phyloP scores from a whole-genome alignment of 2,888 invertebrate genomes.

The Luperina testacea region DNA sequence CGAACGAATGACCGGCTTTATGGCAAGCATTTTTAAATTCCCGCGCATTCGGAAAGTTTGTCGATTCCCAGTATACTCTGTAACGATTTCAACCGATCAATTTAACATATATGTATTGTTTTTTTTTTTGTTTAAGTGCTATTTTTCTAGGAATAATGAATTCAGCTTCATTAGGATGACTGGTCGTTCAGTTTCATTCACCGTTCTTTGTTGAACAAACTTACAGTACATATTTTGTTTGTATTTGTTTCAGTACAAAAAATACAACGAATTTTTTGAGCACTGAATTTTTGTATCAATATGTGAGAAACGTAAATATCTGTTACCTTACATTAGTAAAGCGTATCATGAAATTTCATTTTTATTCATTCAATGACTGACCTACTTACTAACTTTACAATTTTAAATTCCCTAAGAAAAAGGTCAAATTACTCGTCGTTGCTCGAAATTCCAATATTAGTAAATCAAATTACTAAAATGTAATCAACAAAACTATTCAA shows the following conservation, averaged over 20 bases:
- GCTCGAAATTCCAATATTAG: not conserved
- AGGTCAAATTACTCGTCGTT: not conserved
- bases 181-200: not conserved
- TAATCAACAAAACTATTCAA: constrained; percentile 18
- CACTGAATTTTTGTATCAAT: constrained; percentile 7
- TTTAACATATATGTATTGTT: constrained; percentile 45
- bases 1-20: constrained; percentile 70
- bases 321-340: not conserved
- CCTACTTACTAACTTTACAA: not conserved
- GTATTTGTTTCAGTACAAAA: not conserved
- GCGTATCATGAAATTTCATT: not conserved
- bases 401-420: not conserved
- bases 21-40: constrained; percentile 70
- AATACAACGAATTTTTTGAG: too few relatives aligned
- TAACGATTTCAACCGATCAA: constrained; percentile 45
- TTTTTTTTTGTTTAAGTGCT: constrained; percentile 12
- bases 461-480: constrained; percentile 19
- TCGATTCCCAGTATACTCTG: constrained; percentile 36
- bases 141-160: constrained; percentile 10
- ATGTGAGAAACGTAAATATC: not conserved
- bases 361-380: not conserved
- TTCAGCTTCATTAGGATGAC: not conserved
- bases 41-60: constrained; percentile 62
- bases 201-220: not conserved
- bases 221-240: not conserved